These are phyloP conservation scores for Amblyopsis hoosieri DNA, from an alignment of 2,797 vertebrate genomes.

Conservation along the genomic window DNA sequence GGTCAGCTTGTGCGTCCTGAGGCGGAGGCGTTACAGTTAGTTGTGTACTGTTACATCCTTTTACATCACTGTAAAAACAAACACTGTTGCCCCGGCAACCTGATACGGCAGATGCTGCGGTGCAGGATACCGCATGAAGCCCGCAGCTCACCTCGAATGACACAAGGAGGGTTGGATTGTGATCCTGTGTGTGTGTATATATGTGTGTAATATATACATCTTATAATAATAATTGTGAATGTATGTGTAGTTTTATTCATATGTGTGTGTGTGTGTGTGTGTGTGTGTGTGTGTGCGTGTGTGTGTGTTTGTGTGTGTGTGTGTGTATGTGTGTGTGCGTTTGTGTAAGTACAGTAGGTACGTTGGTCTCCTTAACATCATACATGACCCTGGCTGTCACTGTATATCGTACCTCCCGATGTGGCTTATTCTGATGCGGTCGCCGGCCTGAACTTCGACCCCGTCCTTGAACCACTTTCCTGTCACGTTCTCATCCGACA, in stretches of 20 bases:
- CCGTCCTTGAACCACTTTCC: constrained; percentile 92
- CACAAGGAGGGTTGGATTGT: constrained; percentile 26
- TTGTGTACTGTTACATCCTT: no score
- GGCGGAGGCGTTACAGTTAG: constrained; percentile 9
- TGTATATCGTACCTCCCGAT: constrained; percentile 80
- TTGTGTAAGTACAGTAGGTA: not conserved
- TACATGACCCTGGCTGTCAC: not conserved
- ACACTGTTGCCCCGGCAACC: constrained; percentile 62
- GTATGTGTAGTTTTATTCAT: no score
- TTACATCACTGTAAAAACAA: constrained; percentile 38
- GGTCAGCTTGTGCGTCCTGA: constrained; percentile 86
- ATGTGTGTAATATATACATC: not conserved
- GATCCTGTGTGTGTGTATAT: not conserved
- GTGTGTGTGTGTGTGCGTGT: not conserved
- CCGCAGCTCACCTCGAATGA: constrained; percentile 29
- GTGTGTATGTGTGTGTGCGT: constrained; percentile 1
- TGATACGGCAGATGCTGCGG: not conserved
- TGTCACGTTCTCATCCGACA: constrained; percentile 90
- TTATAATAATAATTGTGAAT: not conserved
- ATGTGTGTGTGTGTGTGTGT: not conserved
- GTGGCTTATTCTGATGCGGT: constrained; percentile 87
- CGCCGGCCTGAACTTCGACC: constrained; percentile 81
- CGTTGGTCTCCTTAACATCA: not conserved
- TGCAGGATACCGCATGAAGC: not conserved
- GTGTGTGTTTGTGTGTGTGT: not conserved